Percentiles rank a stretch among this genome's conserved stretches.
These are phyloP conservation scores for Choreutis nemorana DNA, from an alignment of 2,888 invertebrate species.

Conservation along the genomic window DNA sequence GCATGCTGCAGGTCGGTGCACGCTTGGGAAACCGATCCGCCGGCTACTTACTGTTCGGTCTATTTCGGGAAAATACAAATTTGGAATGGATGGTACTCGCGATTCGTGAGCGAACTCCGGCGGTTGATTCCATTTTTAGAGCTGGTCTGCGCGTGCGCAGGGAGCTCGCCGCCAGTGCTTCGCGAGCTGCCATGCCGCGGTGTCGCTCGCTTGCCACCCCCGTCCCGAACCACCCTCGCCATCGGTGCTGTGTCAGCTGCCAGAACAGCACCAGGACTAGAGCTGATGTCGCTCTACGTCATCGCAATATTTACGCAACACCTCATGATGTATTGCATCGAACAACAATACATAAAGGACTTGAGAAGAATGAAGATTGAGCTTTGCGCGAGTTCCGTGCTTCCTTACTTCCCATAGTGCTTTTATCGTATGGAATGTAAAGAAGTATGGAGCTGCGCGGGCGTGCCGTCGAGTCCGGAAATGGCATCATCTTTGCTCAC, in stretches of 20 bases:
- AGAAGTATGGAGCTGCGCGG: slow-evolving; percentile 90
- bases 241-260: too few relatives aligned
- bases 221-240: slow-evolving; percentile 15
- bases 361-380: slow-evolving; percentile 33
- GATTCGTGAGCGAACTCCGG: slow-evolving; percentile 60
- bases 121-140: slow-evolving; percentile 65
- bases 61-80: slow-evolving; percentile 87
- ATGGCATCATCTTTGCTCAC: slow-evolving; percentile 23
- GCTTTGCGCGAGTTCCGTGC: slow-evolving; percentile 85
- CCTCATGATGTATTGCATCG: too few relatives aligned
- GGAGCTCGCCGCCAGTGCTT: slow-evolving; percentile 53
- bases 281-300: too few relatives aligned
- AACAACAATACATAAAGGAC: slow-evolving; percentile 14
- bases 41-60: slow-evolving; percentile 60
- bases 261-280: too few relatives aligned
- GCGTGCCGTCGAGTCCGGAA: slow-evolving; percentile 40
- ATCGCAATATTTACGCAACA: too few relatives aligned
- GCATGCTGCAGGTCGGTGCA: slow-evolving; percentile 56
- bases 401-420: slow-evolving; percentile 96
- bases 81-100: slow-evolving; percentile 72
- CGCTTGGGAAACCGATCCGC: slow-evolving; percentile 62
- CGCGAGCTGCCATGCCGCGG: slow-evolving; percentile 53
- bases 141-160: slow-evolving; percentile 63
- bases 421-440: slow-evolving; percentile 93
- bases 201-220: slow-evolving; percentile 49